These are phyloP conservation scores for Meloidogyne hapla DNA, from an alignment of 1,140 invertebrate species.

Conservation along the genomic window DNA sequence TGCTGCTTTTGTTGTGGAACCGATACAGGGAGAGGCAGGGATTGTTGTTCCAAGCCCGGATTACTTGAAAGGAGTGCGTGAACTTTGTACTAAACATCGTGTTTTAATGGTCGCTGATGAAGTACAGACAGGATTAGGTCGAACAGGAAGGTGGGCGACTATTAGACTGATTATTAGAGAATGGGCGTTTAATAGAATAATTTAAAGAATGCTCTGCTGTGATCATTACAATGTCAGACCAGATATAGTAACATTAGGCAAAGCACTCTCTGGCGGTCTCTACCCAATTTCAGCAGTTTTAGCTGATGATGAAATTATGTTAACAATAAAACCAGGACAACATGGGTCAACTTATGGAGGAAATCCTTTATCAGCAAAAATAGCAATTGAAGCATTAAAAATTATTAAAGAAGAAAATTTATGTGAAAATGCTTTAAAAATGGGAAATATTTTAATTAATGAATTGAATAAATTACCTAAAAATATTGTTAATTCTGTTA, in stretches of 20 bases:
- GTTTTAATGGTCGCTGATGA: conserved; percentile 97
- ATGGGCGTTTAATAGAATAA: neutral
- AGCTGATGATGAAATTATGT: conserved; percentile 81
- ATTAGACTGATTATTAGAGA: too few species aligned
- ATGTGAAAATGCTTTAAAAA: conserved; percentile 78
- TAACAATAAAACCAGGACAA: conserved; percentile 84
- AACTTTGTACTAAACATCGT: conserved; percentile 87
- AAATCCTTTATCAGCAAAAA: conserved; percentile 86
- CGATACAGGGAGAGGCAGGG: conserved; percentile 97
- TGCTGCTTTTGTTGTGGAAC: conserved; percentile 95
- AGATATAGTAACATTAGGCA: conserved; percentile 90
- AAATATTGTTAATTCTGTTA: conserved; percentile 75
- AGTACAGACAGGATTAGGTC: conserved; percentile 85
- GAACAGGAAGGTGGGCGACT: conserved; percentile 82
- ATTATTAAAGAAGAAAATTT: conserved; percentile 83
- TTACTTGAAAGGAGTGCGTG: conserved; percentile 81
- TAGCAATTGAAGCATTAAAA: conserved; percentile 71
- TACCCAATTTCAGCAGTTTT: conserved; percentile 85
- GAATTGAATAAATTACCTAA: conserved; percentile 76
- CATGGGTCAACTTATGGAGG: conserved; percentile 99
- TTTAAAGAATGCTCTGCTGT: conserved; percentile 72
- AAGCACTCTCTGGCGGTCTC: conserved; percentile 93
- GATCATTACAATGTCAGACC: conserved; percentile 89
- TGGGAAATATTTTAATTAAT: conserved; percentile 77
- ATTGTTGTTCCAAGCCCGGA: conserved; percentile 85